A percentile compares a stretch with the other conserved stretches of the same genome.
Evolutionary conservation across 1,140 invertebrate genomes (phyloP).

Genomic region (Drosophila melanogaster): DNA sequence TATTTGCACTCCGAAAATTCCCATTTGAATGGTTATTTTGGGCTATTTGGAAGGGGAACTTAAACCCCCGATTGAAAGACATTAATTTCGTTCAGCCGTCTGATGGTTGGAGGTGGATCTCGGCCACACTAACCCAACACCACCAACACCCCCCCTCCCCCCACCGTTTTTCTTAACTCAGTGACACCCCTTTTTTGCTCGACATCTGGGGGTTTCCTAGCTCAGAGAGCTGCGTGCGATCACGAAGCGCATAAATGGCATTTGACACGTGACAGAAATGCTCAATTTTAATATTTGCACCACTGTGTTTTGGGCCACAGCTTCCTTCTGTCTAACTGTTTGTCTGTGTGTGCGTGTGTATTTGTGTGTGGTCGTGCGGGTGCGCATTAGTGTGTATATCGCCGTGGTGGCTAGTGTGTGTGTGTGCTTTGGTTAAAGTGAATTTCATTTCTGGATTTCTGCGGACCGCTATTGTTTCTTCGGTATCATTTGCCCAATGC

Average conservation of each 20-base stretch:
- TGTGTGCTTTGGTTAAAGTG: constrained; percentile 56
- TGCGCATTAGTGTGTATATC: neutral
- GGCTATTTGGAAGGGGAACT: no score
- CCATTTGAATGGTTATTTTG: no score
- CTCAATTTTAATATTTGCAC: constrained; percentile 77
- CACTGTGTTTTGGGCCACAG: constrained; percentile 18
- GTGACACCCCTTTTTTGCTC: neutral
- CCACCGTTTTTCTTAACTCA: neutral
- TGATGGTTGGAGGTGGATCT: no score
- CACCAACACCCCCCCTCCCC: neutral
- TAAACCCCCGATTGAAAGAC: neutral
- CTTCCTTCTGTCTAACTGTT: neutral
- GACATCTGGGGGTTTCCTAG: neutral
- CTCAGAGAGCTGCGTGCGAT: constrained; percentile 58
- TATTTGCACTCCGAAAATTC: no score
- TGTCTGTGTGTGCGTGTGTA: no score
- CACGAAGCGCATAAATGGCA: constrained; percentile 80
- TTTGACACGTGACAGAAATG: constrained; percentile 80
- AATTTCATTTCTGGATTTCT: constrained; percentile 73
- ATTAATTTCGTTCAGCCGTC: neutral
- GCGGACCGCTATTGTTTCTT: constrained; percentile 51
- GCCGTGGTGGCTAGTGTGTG: constrained; percentile 5
- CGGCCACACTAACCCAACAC: no score
- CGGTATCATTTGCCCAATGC: constrained; percentile 21
- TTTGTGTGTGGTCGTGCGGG: neutral